Evolutionary conservation across 2,797 vertebrate genomes (phyloP).

Genomic region (Sebastes iracundus): DNA sequence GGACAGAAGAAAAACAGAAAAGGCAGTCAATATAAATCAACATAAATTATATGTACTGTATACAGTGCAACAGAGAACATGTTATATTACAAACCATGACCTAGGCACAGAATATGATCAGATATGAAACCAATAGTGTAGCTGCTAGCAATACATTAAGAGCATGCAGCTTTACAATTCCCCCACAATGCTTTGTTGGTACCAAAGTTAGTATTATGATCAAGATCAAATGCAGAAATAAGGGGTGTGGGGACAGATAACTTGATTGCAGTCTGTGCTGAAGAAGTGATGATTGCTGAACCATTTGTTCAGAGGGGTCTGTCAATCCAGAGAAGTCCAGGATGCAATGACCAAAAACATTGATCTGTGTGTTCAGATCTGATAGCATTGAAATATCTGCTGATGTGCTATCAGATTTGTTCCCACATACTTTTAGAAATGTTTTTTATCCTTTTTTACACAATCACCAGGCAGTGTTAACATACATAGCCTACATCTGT

Average conservation of each 20-base stretch:
- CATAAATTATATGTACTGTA: background rate
- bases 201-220: background rate
- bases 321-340: background rate
- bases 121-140: too few relatives aligned
- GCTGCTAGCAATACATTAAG: background rate
- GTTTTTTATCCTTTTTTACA: background rate
- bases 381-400: too few relatives aligned
- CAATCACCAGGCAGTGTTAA: background rate
- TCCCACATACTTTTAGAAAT: too few relatives aligned
- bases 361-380: background rate
- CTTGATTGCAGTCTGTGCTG: too few relatives aligned
- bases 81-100: too few relatives aligned
- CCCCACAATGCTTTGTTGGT: background rate
- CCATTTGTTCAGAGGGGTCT: background rate
- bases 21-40: background rate
- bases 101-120: too few relatives aligned
- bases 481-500: background rate
- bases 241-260: too few relatives aligned
- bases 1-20: constrained; percentile 9
- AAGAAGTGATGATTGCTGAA: background rate
- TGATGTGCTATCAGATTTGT: too few relatives aligned
- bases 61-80: background rate
- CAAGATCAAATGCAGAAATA: too few relatives aligned
- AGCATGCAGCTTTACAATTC: background rate
- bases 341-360: background rate